Conservation (phyloP, 2,888 invertebrate species). For the Pheosia tremula region DNA sequence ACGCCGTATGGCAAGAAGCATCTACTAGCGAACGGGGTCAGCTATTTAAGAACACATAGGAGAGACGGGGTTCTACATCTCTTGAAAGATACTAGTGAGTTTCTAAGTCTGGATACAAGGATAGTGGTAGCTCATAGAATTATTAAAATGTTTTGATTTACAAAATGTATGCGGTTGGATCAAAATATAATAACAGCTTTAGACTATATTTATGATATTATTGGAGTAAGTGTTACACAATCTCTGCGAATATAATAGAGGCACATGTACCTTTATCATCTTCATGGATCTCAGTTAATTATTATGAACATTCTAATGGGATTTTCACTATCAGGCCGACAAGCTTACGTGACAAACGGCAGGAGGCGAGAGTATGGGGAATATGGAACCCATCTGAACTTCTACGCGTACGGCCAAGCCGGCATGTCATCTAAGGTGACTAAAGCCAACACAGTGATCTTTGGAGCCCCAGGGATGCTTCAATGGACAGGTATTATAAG, state of each 20-base stretch:
- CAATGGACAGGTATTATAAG: slow-evolving; percentile 80
- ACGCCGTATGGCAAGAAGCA: slow-evolving; percentile 54
- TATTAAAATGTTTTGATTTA: too few species aligned
- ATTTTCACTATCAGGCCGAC: slow-evolving; percentile 47
- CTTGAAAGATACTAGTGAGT: slow-evolving; percentile 47
- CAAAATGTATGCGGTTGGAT: too few species aligned
- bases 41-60: slow-evolving; percentile 48
- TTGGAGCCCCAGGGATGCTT: slow-evolving; percentile 86
- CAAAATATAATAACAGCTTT: too few species aligned
- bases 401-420: slow-evolving; percentile 79
- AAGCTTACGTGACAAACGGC: slow-evolving; percentile 58
- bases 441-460: slow-evolving; percentile 67
- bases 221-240: too few species aligned
- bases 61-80: slow-evolving; percentile 44
- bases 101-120: too few species aligned
- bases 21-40: slow-evolving; percentile 62
- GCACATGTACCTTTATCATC: too few species aligned
- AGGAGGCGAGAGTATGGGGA: slow-evolving; percentile 60
- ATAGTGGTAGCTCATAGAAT: too few species aligned
- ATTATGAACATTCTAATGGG: slow-evolving; percentile 3
- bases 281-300: too few species aligned
- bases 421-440: slow-evolving; percentile 81
- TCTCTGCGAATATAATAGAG: too few species aligned
- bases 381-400: slow-evolving; percentile 64
- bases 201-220: too few species aligned